Conservation (phyloP, 2,113 vertebrate species). For the Galeopterus variegatus region DNA sequence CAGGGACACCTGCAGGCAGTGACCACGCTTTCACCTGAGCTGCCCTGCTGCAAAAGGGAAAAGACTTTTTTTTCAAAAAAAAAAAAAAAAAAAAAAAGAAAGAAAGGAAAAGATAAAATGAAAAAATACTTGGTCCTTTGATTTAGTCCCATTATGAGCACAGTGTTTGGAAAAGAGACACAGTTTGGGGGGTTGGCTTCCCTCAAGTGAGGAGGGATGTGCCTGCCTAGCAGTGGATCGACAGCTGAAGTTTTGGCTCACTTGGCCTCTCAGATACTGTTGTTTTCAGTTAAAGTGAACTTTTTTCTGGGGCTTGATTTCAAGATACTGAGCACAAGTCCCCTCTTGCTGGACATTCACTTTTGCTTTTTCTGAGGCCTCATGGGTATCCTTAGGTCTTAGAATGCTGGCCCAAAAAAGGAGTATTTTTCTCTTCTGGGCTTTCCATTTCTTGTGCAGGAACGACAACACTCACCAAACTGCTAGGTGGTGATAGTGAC, state of each 20-base stretch:
- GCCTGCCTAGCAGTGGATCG: neutral
- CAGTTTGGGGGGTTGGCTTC: neutral
- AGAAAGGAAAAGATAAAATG: neutral
- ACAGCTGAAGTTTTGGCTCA: conserved; percentile 11
- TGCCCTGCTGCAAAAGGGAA: neutral
- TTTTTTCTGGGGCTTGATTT: conserved; percentile 42
- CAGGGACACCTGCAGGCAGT: neutral
- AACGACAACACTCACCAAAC: neutral
- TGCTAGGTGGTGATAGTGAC: neutral
- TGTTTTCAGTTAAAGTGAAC: conserved; percentile 32
- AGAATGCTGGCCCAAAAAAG: neutral
- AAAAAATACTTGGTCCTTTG: conserved; percentile 49
- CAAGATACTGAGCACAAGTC: neutral
- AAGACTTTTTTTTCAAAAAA: neutral
- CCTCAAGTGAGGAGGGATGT: neutral
- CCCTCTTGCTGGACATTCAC: neutral
- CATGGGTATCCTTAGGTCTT: conserved; percentile 22
- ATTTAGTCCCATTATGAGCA: neutral
- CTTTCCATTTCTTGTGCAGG: conserved; percentile 21
- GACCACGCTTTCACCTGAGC: neutral
- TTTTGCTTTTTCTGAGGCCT: conserved; percentile 40
- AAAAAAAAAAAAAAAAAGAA: neutral
- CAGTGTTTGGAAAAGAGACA: conserved; percentile 12
- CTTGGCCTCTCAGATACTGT: conserved; percentile 27
- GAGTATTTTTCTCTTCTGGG: conserved; percentile 11